Evolutionary conservation across 2,797 vertebrate species (phyloP), one percentile per base, ranked within the genome.

Genomic region (Myotis daubentonii): DNA sequence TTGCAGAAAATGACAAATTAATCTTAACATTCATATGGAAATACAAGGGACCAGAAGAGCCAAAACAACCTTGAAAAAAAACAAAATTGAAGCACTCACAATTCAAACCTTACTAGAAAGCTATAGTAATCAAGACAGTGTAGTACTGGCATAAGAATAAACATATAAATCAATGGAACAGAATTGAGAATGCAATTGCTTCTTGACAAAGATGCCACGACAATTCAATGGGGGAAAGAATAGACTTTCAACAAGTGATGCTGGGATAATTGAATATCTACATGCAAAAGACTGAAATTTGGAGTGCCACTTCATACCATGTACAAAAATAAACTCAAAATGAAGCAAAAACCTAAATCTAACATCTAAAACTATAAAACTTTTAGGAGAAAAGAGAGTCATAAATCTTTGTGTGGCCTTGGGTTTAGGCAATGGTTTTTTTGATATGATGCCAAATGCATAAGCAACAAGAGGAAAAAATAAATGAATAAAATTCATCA

Each of bases 21-120:
- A 55, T 55, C 53, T 20, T 55, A 55, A 55, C 53, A 23, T 55
- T 55, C 53, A 55, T 47, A 85, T 33, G 79, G 60, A 91, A 75
- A 95, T 87, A n/a, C 76, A 91, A 94, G 47, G 53, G 75, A 70
- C 41, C 33, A 51, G 25, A 89, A 87, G 49, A 94, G 87, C 22
- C 62, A 68, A 92, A 89, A 68, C 44, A 90, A 88, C 80, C 72
- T 70, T 84, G 47, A 92, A 93, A 85, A 66, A 88, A n/a, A 84
- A 86, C 11, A 38, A 71, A 89, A 38, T 70, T 84, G 60, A 22
- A 90, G 72, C 51, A 53, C 23, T 93, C 36, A 71, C 22, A 91
- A 3, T 57, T 96, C 72, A 94, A 87, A 94, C 75, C 23, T 65
- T 41, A 92, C n/a, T 75, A 84, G 71, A 94, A 16, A 76, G 30